These are phyloP conservation scores for Aplocera efformata DNA, from an alignment of 2,888 invertebrate genomes.

Conservation along the genomic window DNA sequence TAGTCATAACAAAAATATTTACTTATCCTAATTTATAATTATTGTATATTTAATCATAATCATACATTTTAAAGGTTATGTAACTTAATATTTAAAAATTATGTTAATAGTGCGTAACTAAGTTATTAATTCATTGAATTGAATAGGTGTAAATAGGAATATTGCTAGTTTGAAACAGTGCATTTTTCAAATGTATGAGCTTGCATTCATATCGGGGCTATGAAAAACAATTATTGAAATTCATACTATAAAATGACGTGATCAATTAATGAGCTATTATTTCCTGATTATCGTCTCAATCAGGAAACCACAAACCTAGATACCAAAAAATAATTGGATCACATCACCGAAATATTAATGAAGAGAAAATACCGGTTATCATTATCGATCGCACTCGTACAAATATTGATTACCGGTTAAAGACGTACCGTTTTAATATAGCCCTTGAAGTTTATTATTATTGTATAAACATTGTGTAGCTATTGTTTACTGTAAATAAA, in stretches of 20 bases:
- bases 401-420: too few species aligned
- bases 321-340: too few species aligned
- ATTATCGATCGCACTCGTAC: too few species aligned
- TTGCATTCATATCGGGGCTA: slow-evolving; percentile 30
- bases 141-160: slow-evolving; percentile 7
- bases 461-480: slow-evolving; percentile 45
- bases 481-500: slow-evolving; percentile 74
- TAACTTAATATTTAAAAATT: neutral
- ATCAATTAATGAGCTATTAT: too few species aligned
- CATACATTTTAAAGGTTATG: slow-evolving; percentile 7
- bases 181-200: slow-evolving; percentile 45
- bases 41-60: slow-evolving; percentile 17
- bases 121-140: slow-evolving; percentile 15
- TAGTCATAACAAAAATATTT: slow-evolving; percentile 18
- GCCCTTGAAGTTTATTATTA: slow-evolving; percentile 14
- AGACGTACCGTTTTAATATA: neutral
- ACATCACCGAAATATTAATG: too few species aligned
- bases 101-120: too few species aligned
- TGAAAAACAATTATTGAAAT: slow-evolving; percentile 16
- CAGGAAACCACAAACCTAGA: too few species aligned
- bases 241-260: too few species aligned
- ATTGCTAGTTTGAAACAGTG: slow-evolving; percentile 20
- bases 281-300: too few species aligned
- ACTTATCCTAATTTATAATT: slow-evolving; percentile 11
- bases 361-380: too few species aligned